A percentile compares a stretch with the other conserved stretches of the same genome.
Evolutionary conservation across 2,888 invertebrate species (phyloP).

Genomic region (Dysmachus trigonus): DNA sequence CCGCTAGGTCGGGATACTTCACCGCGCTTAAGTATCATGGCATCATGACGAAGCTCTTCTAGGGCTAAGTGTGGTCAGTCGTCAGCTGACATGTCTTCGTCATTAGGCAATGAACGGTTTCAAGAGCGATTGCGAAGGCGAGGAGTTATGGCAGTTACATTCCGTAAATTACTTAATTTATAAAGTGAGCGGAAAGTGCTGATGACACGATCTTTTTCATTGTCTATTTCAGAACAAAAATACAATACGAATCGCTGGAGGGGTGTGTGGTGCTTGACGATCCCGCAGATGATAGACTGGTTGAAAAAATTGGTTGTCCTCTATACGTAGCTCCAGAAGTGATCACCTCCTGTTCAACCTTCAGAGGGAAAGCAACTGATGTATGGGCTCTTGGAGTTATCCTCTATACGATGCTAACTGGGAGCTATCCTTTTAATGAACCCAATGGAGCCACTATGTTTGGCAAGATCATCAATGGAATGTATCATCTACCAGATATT

Average conservation of each 20-base stretch:
- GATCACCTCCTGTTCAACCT: conserved; percentile 60
- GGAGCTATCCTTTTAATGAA: conserved; percentile 63
- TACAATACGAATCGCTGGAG: conserved; percentile 63
- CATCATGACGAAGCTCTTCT: neutral
- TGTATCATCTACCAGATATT: conserved; percentile 84
- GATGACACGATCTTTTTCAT: neutral
- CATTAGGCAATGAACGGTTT: neutral
- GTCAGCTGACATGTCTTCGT: neutral
- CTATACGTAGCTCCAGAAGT: conserved; percentile 62
- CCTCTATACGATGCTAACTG: conserved; percentile 62
- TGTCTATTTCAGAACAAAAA: conserved; percentile 57
- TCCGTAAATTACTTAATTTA: conserved; percentile 7
- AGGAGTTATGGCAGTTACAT: neutral
- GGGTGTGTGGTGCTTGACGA: conserved; percentile 62
- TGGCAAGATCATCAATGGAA: conserved; percentile 86
- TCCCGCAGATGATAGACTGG: conserved; percentile 58
- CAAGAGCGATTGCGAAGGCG: neutral
- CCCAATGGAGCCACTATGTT: conserved; percentile 67
- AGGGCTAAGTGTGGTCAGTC: neutral
- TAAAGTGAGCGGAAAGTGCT: neutral
- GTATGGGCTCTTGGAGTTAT: conserved; percentile 64
- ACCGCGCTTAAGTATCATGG: neutral
- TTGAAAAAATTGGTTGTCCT: conserved; percentile 63
- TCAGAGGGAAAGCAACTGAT: conserved; percentile 62
- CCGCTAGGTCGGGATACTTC: conserved; percentile 36